Conservation (phyloP, 2,888 invertebrate genomes). For the Hypercompe scribonia region DNA sequence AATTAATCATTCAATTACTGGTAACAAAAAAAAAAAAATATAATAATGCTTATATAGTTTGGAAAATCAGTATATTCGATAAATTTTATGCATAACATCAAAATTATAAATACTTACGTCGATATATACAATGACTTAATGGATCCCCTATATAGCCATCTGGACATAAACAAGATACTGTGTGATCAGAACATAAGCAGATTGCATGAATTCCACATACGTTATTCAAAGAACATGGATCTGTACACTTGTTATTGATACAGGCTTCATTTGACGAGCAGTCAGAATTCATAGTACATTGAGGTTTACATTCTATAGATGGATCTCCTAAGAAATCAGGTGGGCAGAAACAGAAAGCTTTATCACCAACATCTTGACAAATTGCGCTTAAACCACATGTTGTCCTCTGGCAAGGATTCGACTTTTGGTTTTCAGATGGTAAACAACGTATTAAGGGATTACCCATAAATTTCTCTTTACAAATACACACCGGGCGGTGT, state of each 20-base stretch:
- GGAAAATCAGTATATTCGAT: not conserved
- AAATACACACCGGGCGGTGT: conserved; percentile 93
- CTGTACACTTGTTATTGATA: conserved; percentile 90
- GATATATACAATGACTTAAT: conserved; percentile 90
- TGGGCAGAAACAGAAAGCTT: conserved; percentile 92
- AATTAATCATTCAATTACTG: not conserved
- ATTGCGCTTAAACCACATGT: conserved; percentile 93
- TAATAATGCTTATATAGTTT: not conserved
- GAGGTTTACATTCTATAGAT: conserved; percentile 90
- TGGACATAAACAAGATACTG: conserved; percentile 93
- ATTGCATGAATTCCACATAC: conserved; percentile 93
- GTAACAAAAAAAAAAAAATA: too few species aligned
- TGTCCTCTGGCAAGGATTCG: conserved; percentile 90
- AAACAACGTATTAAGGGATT: conserved; percentile 92
- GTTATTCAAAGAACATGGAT: conserved; percentile 90
- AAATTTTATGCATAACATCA: not conserved
- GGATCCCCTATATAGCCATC: conserved; percentile 93
- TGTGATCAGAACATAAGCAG: conserved; percentile 93
- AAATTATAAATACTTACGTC: conserved; percentile 72
- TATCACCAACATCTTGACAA: conserved; percentile 89
- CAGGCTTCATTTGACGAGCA: conserved; percentile 92
- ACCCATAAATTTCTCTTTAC: conserved; percentile 90
- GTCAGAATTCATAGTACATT: conserved; percentile 94
- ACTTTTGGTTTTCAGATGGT: conserved; percentile 84
- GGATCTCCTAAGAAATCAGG: conserved; percentile 93